Conservation (phyloP, 1,140 invertebrate genomes). For the Zophobas morio region DNA sequence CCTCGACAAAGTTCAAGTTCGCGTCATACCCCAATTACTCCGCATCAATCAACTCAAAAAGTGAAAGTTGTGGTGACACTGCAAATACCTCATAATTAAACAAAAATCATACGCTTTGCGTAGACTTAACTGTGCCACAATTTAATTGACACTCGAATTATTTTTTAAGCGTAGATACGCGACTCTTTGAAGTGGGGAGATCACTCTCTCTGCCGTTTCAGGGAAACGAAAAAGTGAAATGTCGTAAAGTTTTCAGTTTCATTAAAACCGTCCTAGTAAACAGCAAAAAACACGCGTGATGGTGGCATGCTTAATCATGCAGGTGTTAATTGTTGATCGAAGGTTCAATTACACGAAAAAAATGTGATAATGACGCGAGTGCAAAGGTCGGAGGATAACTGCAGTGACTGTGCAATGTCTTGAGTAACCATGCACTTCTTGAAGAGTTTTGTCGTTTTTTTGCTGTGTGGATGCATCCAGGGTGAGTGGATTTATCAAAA, state of each 20-base stretch:
- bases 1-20: neutral
- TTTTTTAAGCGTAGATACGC: too few relatives aligned
- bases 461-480: neutral
- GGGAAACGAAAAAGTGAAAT: neutral
- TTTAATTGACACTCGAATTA: too few relatives aligned
- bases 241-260: neutral
- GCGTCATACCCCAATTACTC: neutral
- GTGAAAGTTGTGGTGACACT: too few relatives aligned
- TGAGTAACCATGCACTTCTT: slow-evolving; percentile 13
- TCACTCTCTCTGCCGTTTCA: slow-evolving; percentile 17
- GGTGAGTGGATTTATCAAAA: neutral
- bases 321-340: slow-evolving; percentile 1
- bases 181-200: slow-evolving; percentile 8
- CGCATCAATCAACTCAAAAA: too few relatives aligned
- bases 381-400: slow-evolving; percentile 6
- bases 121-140: too few relatives aligned
- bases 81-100: neutral
- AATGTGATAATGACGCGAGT: neutral
- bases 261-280: too few relatives aligned
- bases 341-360: neutral
- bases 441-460: neutral
- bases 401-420: neutral
- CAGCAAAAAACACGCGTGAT: neutral
- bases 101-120: neutral
- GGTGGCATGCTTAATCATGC: slow-evolving; percentile 10